A percentile compares a stretch with the other conserved stretches of the same genome.
Evolutionary conservation across 2,888 invertebrate genomes (phyloP).

Genomic region (Cacoxenus indagator): DNA sequence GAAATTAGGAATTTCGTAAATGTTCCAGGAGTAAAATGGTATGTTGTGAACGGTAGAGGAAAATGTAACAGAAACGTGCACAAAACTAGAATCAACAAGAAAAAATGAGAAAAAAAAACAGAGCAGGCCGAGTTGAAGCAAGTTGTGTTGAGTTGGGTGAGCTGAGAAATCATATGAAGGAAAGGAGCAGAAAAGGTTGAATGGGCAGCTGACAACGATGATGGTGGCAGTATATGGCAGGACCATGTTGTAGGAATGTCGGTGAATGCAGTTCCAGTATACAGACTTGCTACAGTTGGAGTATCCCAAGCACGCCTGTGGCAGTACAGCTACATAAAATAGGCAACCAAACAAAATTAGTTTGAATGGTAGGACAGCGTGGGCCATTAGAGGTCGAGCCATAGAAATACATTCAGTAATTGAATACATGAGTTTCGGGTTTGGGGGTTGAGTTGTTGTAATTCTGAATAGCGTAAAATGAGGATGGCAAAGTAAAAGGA

Average conservation of each 20-base stretch:
- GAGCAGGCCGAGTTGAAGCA: neutral
- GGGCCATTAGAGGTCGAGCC: neutral
- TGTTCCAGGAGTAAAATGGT: conserved; percentile 37
- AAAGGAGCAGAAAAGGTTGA: conserved; percentile 2
- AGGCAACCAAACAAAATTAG: conserved; percentile 16
- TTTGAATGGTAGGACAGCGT: neutral
- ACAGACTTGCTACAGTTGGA: neutral
- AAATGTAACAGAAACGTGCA: neutral
- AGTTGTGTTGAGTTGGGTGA: neutral
- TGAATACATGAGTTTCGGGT: neutral
- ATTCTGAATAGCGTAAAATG: conserved; percentile 2
- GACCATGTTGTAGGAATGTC: neutral
- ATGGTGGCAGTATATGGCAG: neutral
- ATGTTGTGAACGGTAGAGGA: conserved; percentile 22
- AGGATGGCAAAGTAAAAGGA: neutral
- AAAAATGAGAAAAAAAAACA: neutral
- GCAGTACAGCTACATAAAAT: neutral
- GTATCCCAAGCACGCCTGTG: neutral
- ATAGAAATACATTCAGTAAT: neutral
- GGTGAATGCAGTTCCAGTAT: conserved; percentile 3
- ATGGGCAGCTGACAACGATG: neutral
- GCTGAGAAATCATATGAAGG: neutral
- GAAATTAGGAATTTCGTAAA: conserved; percentile 62
- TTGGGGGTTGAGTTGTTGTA: neutral
- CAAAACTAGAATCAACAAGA: neutral